These are phyloP conservation scores for Lottia gigantea DNA, from an alignment of 2,888 invertebrate species.

Conservation along the genomic window DNA sequence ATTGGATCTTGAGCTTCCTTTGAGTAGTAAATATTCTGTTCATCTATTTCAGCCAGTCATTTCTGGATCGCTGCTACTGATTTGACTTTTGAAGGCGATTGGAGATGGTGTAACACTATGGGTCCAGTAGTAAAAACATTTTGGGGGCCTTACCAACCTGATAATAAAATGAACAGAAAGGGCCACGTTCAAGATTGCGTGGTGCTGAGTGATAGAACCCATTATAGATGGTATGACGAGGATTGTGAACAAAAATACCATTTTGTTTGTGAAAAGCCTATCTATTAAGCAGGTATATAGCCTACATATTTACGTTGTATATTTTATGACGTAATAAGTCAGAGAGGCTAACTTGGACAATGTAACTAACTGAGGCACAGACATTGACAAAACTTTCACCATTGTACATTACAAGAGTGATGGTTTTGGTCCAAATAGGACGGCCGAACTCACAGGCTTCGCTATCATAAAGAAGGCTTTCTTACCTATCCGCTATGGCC, in stretches of 20 bases:
- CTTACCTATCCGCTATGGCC: no score
- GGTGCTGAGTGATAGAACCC: not conserved
- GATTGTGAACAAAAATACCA: not conserved
- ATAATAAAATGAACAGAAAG: not conserved
- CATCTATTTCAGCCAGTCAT: not conserved
- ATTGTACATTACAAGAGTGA: no score
- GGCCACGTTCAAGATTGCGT: not conserved
- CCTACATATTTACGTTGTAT: no score
- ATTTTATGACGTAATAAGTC: no score
- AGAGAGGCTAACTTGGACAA: no score
- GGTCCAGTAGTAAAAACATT: not conserved
- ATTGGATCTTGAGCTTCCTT: no score
- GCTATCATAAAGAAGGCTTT: no score
- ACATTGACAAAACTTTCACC: no score
- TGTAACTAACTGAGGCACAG: no score
- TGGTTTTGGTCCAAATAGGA: no score
- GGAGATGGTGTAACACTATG: not conserved
- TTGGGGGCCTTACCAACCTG: not conserved
- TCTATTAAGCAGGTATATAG: not conserved
- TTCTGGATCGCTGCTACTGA: slow-evolving; percentile 1
- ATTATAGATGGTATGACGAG: not conserved
- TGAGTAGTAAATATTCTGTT: no score
- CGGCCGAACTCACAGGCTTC: no score
- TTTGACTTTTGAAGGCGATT: not conserved
- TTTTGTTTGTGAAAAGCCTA: not conserved